phyloP scores from a whole-genome alignment of 2,113 vertebrate genomes.

The Brienomyrus longianalis region DNA sequence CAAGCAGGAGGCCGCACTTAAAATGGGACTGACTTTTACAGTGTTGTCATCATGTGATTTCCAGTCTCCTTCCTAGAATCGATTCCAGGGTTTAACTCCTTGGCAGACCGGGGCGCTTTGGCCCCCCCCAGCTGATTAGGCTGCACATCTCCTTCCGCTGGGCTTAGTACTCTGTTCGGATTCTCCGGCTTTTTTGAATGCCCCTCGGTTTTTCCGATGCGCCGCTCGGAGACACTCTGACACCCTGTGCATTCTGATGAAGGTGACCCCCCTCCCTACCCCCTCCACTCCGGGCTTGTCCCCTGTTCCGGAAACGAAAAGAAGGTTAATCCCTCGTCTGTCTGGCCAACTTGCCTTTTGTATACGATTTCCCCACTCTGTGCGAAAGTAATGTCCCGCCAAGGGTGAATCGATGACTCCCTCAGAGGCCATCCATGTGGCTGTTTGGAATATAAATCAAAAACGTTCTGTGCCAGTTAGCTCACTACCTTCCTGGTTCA shows the following conservation, averaged over 20 bases:
- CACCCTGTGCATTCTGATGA: conserved; percentile 17
- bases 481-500: background rate
- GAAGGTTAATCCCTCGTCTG: background rate
- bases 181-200: conserved; percentile 33
- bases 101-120: conserved; percentile 10
- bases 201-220: conserved; percentile 13
- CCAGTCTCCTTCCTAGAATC: conserved; percentile 24
- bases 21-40: conserved; percentile 45
- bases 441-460: background rate
- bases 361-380: background rate
- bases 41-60: conserved; percentile 23
- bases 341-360: background rate
- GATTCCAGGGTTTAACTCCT: conserved; percentile 28
- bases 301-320: background rate
- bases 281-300: background rate
- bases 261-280: conserved; percentile 8
- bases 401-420: background rate
- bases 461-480: background rate
- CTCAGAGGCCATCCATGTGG: background rate
- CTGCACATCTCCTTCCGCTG: conserved; percentile 10
- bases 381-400: background rate
- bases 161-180: conserved; percentile 24
- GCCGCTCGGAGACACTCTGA: conserved; percentile 20
- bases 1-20: conserved; percentile 50
- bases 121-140: conserved; percentile 21